These are phyloP conservation scores for Cyaniris semiargus DNA, from an alignment of 2,888 invertebrate genomes.

Conservation along the genomic window DNA sequence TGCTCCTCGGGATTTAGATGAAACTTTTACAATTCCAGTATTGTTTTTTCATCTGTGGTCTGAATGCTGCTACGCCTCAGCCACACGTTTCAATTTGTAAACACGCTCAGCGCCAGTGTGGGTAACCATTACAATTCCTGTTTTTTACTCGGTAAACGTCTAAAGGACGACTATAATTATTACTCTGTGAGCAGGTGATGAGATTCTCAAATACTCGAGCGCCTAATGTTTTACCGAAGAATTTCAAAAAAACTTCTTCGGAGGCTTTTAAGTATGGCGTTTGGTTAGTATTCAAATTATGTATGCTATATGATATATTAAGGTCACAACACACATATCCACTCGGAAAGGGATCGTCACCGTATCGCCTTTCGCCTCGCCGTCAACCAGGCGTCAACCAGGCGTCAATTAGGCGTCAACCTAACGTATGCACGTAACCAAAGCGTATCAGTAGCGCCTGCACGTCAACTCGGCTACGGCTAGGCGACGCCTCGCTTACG, in stretches of 20 bases:
- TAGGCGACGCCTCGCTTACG: too few species aligned
- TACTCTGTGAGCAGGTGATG: not conserved
- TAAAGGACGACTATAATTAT: not conserved
- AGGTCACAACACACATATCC: too few species aligned
- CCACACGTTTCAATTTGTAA: constrained; percentile 34
- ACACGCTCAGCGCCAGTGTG: constrained; percentile 24
- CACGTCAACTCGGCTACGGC: too few species aligned
- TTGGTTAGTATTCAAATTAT: not conserved
- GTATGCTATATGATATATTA: too few species aligned
- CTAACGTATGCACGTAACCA: too few species aligned
- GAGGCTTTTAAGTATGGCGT: not conserved
- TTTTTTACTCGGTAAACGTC: not conserved
- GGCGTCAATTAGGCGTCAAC: too few species aligned
- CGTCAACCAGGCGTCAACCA: too few species aligned
- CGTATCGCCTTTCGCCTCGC: too few species aligned
- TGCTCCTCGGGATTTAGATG: not conserved
- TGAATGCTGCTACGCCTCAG: not conserved
- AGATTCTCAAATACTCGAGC: constrained; percentile 6
- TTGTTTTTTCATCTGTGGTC: constrained; percentile 10
- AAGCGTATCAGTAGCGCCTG: too few species aligned
- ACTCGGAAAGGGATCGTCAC: too few species aligned
- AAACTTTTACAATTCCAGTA: not conserved
- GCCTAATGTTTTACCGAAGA: constrained; percentile 19
- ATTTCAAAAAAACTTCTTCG: not conserved
- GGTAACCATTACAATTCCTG: not conserved